Percentiles rank a stretch among this genome's conserved stretches.
phyloP scores from a whole-genome alignment of 1,140 invertebrate species.

The Pseudomyrmex cubaensis region DNA sequence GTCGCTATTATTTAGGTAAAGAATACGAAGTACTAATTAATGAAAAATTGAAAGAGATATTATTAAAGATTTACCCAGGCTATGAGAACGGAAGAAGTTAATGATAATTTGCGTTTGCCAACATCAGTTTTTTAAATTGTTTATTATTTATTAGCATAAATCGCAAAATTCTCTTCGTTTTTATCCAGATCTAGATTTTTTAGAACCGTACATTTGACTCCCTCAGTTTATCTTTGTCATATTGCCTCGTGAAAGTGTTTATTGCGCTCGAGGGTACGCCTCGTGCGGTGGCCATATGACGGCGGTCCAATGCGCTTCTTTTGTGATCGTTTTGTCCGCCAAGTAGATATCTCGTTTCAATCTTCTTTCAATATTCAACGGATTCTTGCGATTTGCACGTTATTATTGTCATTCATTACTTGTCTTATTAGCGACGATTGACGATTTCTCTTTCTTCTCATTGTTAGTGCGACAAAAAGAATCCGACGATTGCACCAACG shows the following conservation, averaged over 20 bases:
- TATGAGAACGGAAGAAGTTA: slow-evolving; percentile 86
- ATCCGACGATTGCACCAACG: no score
- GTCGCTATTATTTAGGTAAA: slow-evolving; percentile 88
- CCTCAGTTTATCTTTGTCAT: slow-evolving; percentile 23
- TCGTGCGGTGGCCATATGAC: slow-evolving; percentile 1
- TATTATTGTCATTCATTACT: background rate
- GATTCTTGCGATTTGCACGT: background rate
- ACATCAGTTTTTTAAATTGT: no score
- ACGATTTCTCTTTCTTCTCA: background rate
- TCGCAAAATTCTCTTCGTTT: no score
- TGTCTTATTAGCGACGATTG: background rate
- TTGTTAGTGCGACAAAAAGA: background rate
- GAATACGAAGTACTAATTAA: slow-evolving; percentile 86
- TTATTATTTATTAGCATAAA: no score
- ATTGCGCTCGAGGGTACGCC: background rate
- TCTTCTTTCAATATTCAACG: background rate
- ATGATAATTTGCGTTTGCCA: slow-evolving; percentile 4
- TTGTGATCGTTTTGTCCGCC: background rate
- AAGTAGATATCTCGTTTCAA: background rate
- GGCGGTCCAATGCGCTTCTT: background rate
- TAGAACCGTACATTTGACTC: slow-evolving; percentile 25
- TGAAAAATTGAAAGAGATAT: slow-evolving; percentile 84
- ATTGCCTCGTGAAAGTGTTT: slow-evolving; percentile 29
- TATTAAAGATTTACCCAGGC: slow-evolving; percentile 87
- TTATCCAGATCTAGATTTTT: no score